Percentiles rank a stretch among this genome's conserved stretches.
These are phyloP conservation scores for Biston betularia DNA, from an alignment of 2,888 invertebrate genomes.

Conservation along the genomic window DNA sequence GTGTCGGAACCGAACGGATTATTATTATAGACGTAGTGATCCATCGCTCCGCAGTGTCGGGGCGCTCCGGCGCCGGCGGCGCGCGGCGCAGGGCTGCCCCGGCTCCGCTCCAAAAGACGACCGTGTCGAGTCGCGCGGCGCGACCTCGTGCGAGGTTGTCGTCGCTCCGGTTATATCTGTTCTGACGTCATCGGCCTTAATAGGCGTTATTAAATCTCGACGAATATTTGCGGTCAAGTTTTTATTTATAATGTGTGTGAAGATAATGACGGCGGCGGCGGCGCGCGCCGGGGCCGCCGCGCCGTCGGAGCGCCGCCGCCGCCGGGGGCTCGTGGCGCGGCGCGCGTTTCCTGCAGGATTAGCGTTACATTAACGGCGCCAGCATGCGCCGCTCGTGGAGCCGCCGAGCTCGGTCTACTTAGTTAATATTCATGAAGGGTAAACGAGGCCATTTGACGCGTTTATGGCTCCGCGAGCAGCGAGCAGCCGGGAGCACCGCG, in stretches of 20 bases:
- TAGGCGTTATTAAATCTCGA: constrained; percentile 36
- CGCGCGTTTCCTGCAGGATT: constrained; percentile 3
- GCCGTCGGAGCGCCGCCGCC: constrained; percentile 17
- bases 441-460: constrained; percentile 32
- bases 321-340: background rate
- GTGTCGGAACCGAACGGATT: no score
- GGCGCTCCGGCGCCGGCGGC: no score
- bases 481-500: no score
- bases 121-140: no score
- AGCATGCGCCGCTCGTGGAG: background rate
- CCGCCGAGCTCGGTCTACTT: constrained; percentile 4
- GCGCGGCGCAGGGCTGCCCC: no score
- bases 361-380: background rate
- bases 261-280: background rate
- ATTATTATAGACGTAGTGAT: no score
- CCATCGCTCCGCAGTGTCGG: no score
- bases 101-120: no score
- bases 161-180: constrained; percentile 1
- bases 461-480: no score
- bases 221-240: constrained; percentile 31
- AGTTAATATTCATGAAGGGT: constrained; percentile 35
- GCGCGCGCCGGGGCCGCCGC: constrained; percentile 10
- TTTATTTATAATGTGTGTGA: constrained; percentile 29
- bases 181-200: constrained; percentile 34
- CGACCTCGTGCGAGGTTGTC: background rate